Evolutionary conservation across 1,140 invertebrate genomes (phyloP), one percentile per base, ranked within the genome.

Genomic region (Helicoverpa armigera): DNA sequence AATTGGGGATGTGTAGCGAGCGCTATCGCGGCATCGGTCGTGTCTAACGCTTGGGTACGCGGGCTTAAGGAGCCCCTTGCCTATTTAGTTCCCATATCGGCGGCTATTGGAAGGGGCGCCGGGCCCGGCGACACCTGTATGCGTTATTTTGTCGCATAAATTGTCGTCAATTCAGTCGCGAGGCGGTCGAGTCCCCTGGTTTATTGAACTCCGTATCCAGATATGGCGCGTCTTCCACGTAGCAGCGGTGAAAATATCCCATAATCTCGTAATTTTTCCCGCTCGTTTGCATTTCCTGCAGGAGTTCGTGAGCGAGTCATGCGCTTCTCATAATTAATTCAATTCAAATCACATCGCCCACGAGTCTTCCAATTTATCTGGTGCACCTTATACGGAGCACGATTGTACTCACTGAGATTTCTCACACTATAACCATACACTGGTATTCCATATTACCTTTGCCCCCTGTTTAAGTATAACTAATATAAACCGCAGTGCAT

Each of bases 291-390:
- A 89, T 94, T 90, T 92, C 84, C 87, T 89, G 85, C 80, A 82
- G 82, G 67, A 86, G 80, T 89, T 91, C 86, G 87, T 89, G 88
- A 87, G 83, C 84, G 83, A 87, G 81, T 82, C 79, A 83, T 83
- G 79, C 82, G 31, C 81, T 85, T 83, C 89, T 90, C 89, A 90
- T 94, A 94, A 95, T 95, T 95, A 92, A 94, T 94, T 93, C 91
- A 93, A 94, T 94, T 95, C 92, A 95, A 94, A 94, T 94, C 93
- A 92, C 90, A 91, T 91, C 91, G 91, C 92, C 92, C 89, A 92
- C 92, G 86, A 90, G 83, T 83, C 85, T 87, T 90, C 88, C 89
- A 89, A 90, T 94, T 91, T 90, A 90, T 89, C 86, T 87, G 83
- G 86, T 88, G 84, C 81, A 85, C 87, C 90, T 88, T 89, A 82